Evolutionary conservation across 2,888 invertebrate species (phyloP).

Genomic region (Leptarthrus brevirostris): DNA sequence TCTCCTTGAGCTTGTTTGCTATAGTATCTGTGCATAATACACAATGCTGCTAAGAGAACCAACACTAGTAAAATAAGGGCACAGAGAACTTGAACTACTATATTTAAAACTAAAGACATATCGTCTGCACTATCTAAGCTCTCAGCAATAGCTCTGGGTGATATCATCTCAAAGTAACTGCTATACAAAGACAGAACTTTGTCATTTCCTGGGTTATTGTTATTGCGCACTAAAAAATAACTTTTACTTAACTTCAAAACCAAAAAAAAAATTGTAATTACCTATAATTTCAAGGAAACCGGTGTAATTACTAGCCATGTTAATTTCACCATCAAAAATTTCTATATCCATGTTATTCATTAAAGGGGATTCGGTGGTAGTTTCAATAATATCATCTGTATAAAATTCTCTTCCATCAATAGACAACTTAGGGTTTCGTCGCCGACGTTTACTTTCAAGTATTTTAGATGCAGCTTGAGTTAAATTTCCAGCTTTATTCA

Average conservation of each 20-base stretch:
- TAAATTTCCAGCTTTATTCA: conserved; percentile 60
- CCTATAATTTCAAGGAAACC: conserved; percentile 87
- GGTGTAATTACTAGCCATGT: conserved; percentile 83
- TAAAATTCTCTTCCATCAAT: conserved; percentile 49
- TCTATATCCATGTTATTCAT: conserved; percentile 61
- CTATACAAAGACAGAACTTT: conserved; percentile 76
- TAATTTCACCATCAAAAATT: conserved; percentile 79
- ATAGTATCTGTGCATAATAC: conserved; percentile 74
- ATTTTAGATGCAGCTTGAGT: conserved; percentile 62
- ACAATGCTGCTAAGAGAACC: conserved; percentile 73
- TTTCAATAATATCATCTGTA: conserved; percentile 49
- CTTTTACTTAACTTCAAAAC: no score
- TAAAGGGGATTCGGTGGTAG: conserved; percentile 22
- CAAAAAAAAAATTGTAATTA: conserved; percentile 68
- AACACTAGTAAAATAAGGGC: conserved; percentile 74
- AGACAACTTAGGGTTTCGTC: conserved; percentile 60
- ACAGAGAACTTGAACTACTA: conserved; percentile 77
- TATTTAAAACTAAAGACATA: conserved; percentile 69
- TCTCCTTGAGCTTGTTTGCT: conserved; percentile 75
- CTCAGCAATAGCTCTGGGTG: conserved; percentile 72
- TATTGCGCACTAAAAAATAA: conserved; percentile 58
- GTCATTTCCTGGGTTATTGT: conserved; percentile 61
- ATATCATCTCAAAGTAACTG: conserved; percentile 78
- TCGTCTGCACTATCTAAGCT: conserved; percentile 66
- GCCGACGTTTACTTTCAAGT: conserved; percentile 59